These are phyloP conservation scores for Chrysolina oricalcia DNA, from an alignment of 2,888 invertebrate species.

Conservation along the genomic window DNA sequence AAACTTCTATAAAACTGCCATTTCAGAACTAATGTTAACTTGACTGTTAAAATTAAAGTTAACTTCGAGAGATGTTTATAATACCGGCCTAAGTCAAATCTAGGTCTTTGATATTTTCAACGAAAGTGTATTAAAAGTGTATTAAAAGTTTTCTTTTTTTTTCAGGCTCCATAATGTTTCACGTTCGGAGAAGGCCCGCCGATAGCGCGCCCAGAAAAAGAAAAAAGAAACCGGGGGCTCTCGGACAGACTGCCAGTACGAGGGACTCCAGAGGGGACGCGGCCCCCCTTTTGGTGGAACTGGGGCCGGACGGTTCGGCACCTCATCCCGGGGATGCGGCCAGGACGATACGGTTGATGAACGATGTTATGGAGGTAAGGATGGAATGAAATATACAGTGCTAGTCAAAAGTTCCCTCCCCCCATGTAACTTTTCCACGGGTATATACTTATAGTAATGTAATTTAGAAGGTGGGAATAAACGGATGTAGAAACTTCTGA, in stretches of 20 bases:
- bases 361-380: constrained; percentile 79
- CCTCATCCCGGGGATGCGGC: constrained; percentile 77
- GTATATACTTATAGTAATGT: too few species aligned
- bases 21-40: too few species aligned
- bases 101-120: too few species aligned
- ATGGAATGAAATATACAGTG: not conserved
- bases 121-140: not conserved
- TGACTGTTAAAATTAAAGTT: too few species aligned
- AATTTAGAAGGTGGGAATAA: too few species aligned
- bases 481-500: too few species aligned
- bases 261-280: constrained; percentile 75
- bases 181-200: constrained; percentile 93
- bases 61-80: too few species aligned
- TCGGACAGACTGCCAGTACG: constrained; percentile 71
- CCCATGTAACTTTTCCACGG: too few species aligned
- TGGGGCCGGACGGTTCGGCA: constrained; percentile 85
- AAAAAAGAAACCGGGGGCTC: constrained; percentile 81
- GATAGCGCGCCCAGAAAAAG: constrained; percentile 93
- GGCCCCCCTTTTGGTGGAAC: constrained; percentile 84
- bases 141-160: constrained; percentile 59
- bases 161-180: constrained; percentile 96
- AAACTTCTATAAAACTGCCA: too few species aligned
- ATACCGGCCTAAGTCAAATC: not conserved
- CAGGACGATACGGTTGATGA: constrained; percentile 76
- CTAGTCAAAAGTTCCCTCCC: too few species aligned